Percentiles rank a stretch among this genome's conserved stretches.
Evolutionary conservation across 2,797 vertebrate species (phyloP).

Genomic region (Loriculus beryllinus): DNA sequence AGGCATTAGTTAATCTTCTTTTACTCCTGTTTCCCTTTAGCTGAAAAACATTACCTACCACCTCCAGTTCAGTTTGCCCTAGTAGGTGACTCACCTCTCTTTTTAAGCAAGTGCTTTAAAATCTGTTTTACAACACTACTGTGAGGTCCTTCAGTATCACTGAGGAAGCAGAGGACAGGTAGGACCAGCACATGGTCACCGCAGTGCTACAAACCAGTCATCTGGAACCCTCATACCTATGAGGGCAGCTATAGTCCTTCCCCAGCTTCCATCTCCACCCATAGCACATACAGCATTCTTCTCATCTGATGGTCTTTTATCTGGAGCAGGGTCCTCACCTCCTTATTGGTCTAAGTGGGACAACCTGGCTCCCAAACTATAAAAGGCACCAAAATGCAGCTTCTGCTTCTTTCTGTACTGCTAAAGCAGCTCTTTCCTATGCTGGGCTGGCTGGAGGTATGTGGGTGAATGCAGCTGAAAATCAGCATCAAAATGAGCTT

Average conservation of each 20-base stretch:
- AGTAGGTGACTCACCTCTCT: neutral
- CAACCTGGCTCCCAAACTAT: neutral
- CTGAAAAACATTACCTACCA: neutral
- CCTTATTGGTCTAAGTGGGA: neutral
- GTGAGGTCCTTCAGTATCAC: neutral
- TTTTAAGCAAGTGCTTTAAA: neutral
- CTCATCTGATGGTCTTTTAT: neutral
- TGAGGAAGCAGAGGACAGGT: neutral
- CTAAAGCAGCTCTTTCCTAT: rapidly evolving
- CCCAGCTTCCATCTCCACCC: rapidly evolving
- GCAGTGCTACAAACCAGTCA: neutral
- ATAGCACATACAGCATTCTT: rapidly evolving
- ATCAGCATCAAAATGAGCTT: neutral
- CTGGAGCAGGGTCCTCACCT: neutral
- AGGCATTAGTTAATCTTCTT: neutral
- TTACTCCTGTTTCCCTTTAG: neutral
- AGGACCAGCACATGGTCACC: neutral
- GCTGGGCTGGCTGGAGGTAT: neutral
- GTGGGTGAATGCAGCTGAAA: neutral
- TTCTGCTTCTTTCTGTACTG: rapidly evolving
- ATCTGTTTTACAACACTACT: neutral
- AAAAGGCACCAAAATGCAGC: neutral
- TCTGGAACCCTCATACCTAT: rapidly evolving
- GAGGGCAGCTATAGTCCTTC: rapidly evolving
- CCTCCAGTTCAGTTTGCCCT: neutral